Base-by-base conservation (phyloP, 35 echinoderm and acorn worm genomes). In the Acanthaster planci region DNA sequence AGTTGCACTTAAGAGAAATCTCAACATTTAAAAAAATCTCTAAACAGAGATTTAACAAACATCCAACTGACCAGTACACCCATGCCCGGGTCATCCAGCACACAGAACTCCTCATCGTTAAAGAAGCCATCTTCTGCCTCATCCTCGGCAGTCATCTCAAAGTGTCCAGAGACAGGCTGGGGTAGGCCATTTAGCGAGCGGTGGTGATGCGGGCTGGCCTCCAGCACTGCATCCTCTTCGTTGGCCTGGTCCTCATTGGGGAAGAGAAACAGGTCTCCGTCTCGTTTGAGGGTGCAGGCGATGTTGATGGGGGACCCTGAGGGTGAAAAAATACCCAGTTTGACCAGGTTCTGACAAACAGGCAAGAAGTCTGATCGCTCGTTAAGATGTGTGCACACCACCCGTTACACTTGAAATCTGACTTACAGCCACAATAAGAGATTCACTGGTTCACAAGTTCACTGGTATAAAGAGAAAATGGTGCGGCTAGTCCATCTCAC, bases 81-180 rank as follows among this genome's bases (percentile, higher is more conserved):
- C 59, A 89, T 90, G 29, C 95, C 95, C 6, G 92, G 83, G 51
- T 93, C 95, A 89, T 97, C 95, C 30, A 97, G 51, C 7, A 97
- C 90, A 88, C 92, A 93, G 57, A 93, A 97, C 27, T 88, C 95
- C 14, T 97, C 95, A 82, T 97, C 95, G 78, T 97, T 82, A 47
- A 47, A 47, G 23, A 90, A 90, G 18, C 85, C 83, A 16, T 77
- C 44, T 53, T 84, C 75, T 18, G 79, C 88, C 16, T 93, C 90
- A 76, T 84, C 77, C 8, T 86, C 40, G 18, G 85, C 92, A 18
- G 77, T 78, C 18, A 39, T 76, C 31, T 90, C 92, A 39, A 82
- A 38, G 68, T 57, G 7, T 15, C 79, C 87, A 16, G 79, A 44
- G 39, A 52, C 17, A 27, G 27, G 79, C n/a, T 79, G 14, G 8